Conservation (phyloP, 2,888 invertebrate genomes). For the Ichneumon xanthorius region DNA sequence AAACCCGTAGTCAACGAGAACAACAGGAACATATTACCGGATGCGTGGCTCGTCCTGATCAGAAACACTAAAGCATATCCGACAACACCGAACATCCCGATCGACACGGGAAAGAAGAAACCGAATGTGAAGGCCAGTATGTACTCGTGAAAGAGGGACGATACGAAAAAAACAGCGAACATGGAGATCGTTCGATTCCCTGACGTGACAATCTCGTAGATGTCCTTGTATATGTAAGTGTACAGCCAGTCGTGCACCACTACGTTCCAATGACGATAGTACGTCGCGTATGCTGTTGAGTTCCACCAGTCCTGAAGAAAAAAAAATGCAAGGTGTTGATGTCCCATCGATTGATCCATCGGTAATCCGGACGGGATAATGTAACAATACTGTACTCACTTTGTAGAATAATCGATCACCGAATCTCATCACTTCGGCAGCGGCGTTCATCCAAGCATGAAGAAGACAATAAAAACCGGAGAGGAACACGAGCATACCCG, state of each 20-base stretch:
- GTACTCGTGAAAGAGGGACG: conserved; percentile 95
- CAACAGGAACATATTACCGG: conserved; percentile 95
- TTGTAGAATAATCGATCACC: conserved; percentile 94
- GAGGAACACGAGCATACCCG: conserved; percentile 90
- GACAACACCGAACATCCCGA: conserved; percentile 91
- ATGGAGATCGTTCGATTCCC: conserved; percentile 84
- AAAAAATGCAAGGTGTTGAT: background rate
- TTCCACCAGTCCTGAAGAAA: conserved; percentile 96
- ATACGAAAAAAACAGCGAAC: conserved; percentile 90
- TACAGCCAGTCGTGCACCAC: conserved; percentile 98
- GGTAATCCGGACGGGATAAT: background rate
- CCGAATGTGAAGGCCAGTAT: conserved; percentile 92
- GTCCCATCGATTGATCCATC: background rate
- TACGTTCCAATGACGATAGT: conserved; percentile 98
- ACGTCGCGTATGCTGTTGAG: conserved; percentile 91
- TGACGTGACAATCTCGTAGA: conserved; percentile 84
- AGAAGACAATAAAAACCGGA: conserved; percentile 94
- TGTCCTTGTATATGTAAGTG: conserved; percentile 93
- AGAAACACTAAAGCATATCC: conserved; percentile 88
- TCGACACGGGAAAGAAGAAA: conserved; percentile 95
- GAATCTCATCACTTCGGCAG: conserved; percentile 95
- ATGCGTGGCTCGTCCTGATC: conserved; percentile 85
- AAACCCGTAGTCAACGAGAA: conserved; percentile 91
- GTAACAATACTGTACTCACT: conserved; percentile 81
- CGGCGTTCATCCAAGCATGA: conserved; percentile 96